Evolutionary conservation across 2,888 invertebrate genomes (phyloP), one percentile per base, ranked within the genome.

Genomic region (Stenurella melanura): DNA sequence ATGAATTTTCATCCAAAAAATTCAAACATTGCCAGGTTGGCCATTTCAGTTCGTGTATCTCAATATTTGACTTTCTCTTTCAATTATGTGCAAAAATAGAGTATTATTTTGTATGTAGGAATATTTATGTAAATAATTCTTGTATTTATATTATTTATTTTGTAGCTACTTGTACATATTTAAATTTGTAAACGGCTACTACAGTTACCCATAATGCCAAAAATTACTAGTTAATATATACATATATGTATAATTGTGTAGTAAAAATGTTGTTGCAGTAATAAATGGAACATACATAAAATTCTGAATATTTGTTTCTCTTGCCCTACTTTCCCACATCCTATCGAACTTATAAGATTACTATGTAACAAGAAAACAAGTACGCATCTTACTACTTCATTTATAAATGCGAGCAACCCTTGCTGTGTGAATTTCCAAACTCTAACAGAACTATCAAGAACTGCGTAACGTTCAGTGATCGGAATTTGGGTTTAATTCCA

Each of bases 251-350:
- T 88, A 87, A 87, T 87, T 89, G 88, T 89, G 88, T 89, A 89
- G 89, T 87, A 86, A 86, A 85, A 80, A 79, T 86, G 87, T 88
- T 89, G 89, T 89, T 88, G 88, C 86, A 83, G 87, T 87, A 87
- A 88, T 88, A 87, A 88, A 88, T 87, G 86, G 86, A 78, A 80
- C 75, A 79, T 74, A 75, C 50, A 63, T 74, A 75, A 71, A n/a
- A 56, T 30, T 61, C 42, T 21, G 56, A 11, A 26, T 42, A 12
- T 21, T 21, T 30, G 34, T 50, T 64, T 64, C n/a, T 17, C 12
- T 38, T 38, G 4, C 21, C 58, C 19, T 19, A 4, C 11, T 21
- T 30, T 21, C 26, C 0, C 4, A 61, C n/a, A 30, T 50, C 15
- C n/a, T 9, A 34, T 7, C 7, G 9, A 34, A 34, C 30, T 34